Evolutionary conservation across 2,797 vertebrate species (phyloP).

Genomic region (Siniperca scherzeri): DNA sequence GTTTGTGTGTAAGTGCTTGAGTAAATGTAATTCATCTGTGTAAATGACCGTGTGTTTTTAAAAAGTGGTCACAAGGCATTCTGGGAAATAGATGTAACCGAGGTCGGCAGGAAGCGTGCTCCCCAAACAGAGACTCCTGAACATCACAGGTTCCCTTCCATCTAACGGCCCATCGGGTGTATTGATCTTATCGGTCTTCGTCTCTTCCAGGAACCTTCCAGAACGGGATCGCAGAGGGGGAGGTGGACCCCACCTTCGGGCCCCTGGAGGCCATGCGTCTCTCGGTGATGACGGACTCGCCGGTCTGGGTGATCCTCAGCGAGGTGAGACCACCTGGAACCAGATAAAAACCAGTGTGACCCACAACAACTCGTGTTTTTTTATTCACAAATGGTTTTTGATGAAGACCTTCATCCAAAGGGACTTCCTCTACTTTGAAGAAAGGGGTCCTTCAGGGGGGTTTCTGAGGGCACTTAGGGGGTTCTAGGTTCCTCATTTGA

Average conservation of each 20-base stretch:
- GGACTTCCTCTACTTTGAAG: not conserved
- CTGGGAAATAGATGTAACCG: not conserved
- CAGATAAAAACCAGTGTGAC: not conserved
- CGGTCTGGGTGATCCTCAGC: constrained; percentile 97
- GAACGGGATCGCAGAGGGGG: constrained; percentile 93
- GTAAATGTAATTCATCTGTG: no score
- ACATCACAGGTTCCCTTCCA: no score
- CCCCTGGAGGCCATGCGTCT: constrained; percentile 95
- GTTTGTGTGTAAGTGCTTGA: no score
- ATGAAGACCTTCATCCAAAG: not conserved
- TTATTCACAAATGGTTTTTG: not conserved
- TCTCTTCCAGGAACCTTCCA: constrained; percentile 90
- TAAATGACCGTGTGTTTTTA: no score
- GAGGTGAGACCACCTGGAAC: constrained; percentile 84
- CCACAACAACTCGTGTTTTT: not conserved
- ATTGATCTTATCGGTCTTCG: constrained; percentile 12
- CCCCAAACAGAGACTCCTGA: no score
- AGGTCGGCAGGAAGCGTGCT: no score
- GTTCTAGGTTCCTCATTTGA: not conserved
- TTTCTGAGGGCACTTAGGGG: not conserved
- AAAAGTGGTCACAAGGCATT: not conserved
- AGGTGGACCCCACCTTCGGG: constrained; percentile 94
- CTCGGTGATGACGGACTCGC: constrained; percentile 94
- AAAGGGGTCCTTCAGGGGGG: not conserved
- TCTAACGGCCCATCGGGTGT: not conserved